Base-by-base conservation (phyloP, 2,797 vertebrate species). In the Bucorvus abyssinicus region DNA sequence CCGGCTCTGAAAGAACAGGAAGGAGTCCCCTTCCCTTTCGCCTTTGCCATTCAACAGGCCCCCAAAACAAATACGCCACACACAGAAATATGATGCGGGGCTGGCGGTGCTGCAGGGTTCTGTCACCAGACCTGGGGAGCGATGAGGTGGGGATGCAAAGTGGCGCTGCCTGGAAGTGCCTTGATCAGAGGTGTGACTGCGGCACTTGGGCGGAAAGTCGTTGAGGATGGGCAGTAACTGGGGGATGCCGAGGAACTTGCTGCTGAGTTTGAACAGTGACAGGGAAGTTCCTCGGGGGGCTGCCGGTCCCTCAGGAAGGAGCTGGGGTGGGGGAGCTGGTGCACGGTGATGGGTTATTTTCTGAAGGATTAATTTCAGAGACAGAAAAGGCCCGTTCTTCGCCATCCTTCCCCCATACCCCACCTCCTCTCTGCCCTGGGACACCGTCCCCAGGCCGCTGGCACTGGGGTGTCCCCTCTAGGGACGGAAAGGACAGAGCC, bases 1-100 rank as follows among this genome's bases (percentile, higher is more conserved):
- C 95, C 5, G 40, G 68, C 52, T 76, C 95, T 97, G 96, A 97
- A 98, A 97, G 96, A 93, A 97, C 96, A 96, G 97, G 97, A 96
- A 95, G 94, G 89, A 96, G 92, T 93, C 87, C 69, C 84, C 53
- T 90, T 95, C 95, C 94, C 97, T 83, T 90, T 83, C 9, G 27
- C 84, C 16, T 80, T 38, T 71, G 82, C 94, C 93, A 80, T 92
- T 97, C 97, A 97, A 96, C 96, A 95, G 95, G 85, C 92, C 87
- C 91, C 69, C 20, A 81, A 94, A 95, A 87, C 95, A 95, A 95
- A 94, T 21, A 95, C 59, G 2, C 9, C 90, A 14, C 83, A 22
- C 90, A 70, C 74, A 40, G 70, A 73, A 95, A 92, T 49, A 63
- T 2, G 60, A 18, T 0, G 3, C 1, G 2, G 74, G 59, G 52